Base-by-base conservation (phyloP, 2,888 invertebrate genomes). In the Mythimna impura region DNA sequence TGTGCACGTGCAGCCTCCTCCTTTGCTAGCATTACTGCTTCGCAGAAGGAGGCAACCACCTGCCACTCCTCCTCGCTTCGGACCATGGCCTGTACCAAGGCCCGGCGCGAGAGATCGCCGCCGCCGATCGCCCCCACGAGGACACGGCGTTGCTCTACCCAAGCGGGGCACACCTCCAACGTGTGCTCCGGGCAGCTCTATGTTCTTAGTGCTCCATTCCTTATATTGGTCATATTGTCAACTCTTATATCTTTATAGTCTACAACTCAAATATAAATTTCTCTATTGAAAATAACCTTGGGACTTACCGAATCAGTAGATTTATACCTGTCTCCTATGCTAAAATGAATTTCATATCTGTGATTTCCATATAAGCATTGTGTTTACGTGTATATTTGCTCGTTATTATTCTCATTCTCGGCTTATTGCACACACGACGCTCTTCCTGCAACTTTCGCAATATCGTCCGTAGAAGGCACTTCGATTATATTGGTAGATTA, bases 391-490 rank as follows among this genome's bases (percentile, higher is more conserved):
- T 69, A 66, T 68, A 70, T 76, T 78, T 77, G 68, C 34, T 72
- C 71, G 68, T 78, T 78, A 82, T 70, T 69, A 71, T 78, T 78
- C 66, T 82, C 74, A 79, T 82, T 81, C 81, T 76, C 67, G 34
- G 80, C 71, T 80, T 81, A 86, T 83, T 84, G 89, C 85, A 84
- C 78, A 78, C 63, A 57, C 66, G 76, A 81, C 70, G 73, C 81
- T 80, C 77, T 80, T 82, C 74, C 70, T 75, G 75, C 79, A 87
- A 88, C 85, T 88, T 87, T 83, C 60, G 80, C 81, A 88, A 88
- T 88, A 85, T 84, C 77, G 73, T 76, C 79, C 72, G 62, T 76
- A 80, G 52, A 86, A 82, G 75, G 75, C 79, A 78, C 76, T 84
- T 85, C 79, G 81, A 86, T 82, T 79, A 76, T 85, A 85, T 86